Conservation (phyloP, 37 sponge, comb jelly and placozoan genomes). For the Beroe ovata region DNA sequence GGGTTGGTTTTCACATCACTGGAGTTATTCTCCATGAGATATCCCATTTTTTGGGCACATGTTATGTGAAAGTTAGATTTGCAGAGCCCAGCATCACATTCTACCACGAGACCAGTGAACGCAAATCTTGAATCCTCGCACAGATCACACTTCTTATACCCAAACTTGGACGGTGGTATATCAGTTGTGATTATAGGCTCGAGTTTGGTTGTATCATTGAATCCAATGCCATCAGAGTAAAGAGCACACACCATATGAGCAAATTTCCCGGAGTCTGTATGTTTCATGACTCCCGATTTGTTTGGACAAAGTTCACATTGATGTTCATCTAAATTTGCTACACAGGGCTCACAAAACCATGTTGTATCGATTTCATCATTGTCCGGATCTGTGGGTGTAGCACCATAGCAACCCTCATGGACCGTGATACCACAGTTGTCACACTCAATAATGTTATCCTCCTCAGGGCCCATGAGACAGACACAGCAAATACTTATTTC, state of each 20-base stretch:
- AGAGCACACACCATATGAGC: conserved; percentile 60
- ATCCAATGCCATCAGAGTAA: conserved; percentile 55
- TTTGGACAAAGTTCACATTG: conserved; percentile 62
- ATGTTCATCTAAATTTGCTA: conserved; percentile 12
- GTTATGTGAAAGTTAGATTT: conserved; percentile 48
- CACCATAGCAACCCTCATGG: conserved; percentile 48
- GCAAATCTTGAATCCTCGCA: conserved; percentile 42
- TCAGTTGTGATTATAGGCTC: conserved; percentile 41
- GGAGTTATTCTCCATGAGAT: conserved; percentile 3
- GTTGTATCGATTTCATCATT: conserved; percentile 30
- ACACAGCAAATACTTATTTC: conserved; percentile 57
- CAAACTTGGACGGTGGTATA: conserved; percentile 59
- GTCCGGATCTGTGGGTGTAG: not conserved
- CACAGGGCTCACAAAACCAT: conserved; percentile 57
- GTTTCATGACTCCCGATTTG: conserved; percentile 23
- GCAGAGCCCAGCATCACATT: conserved; percentile 56
- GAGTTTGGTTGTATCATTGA: conserved; percentile 11
- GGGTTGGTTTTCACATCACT: conserved; percentile 13
- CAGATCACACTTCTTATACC: conserved; percentile 40
- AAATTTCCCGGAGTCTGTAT: conserved; percentile 43
- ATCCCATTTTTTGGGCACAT: conserved; percentile 48
- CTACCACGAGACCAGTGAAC: conserved; percentile 35
- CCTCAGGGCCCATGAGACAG: conserved; percentile 1
- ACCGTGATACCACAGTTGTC: conserved; percentile 52
- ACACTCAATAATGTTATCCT: conserved; percentile 31